A percentile compares a stretch with the other conserved stretches of the same genome.
Evolutionary conservation across 2,888 invertebrate genomes (phyloP).

Genomic region (Drosophila fungiperda): DNA sequence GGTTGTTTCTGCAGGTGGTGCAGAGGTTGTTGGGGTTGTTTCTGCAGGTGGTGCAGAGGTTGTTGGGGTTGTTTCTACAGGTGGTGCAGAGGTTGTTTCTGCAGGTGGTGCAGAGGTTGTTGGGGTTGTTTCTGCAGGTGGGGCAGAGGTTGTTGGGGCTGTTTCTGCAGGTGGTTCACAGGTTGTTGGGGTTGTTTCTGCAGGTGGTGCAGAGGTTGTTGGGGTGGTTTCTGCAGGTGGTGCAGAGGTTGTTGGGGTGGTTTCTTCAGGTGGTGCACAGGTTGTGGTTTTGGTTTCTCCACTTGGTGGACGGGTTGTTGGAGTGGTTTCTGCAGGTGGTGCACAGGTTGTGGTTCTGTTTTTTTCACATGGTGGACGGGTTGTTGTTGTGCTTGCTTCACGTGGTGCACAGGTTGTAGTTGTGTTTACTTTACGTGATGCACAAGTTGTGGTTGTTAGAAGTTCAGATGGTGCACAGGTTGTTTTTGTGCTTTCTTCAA

Average conservation of each 20-base stretch:
- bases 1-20: too few relatives aligned
- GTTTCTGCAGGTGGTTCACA: slow-evolving; percentile 1
- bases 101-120: neutral
- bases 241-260: neutral
- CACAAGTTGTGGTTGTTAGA: neutral
- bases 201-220: neutral
- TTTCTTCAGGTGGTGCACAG: neutral
- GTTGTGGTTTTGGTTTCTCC: neutral
- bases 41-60: too few relatives aligned
- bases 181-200: neutral
- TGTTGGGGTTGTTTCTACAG: too few relatives aligned
- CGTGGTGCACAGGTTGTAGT: neutral
- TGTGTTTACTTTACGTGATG: neutral
- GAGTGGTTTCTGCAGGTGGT: neutral
- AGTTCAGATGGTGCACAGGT: neutral
- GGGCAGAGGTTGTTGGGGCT: slow-evolving; percentile 11
- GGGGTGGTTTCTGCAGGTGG: neutral
- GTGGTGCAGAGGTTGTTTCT: neutral
- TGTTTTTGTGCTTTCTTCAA: neutral
- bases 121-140: neutral
- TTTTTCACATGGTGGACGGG: neutral
- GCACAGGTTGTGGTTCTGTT: neutral
- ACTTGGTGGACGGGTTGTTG: slow-evolving; percentile 2
- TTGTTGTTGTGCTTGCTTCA: neutral
- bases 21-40: too few relatives aligned